These are phyloP conservation scores for Siniperca obscura DNA, from an alignment of 2,797 vertebrate genomes.

Conservation along the genomic window DNA sequence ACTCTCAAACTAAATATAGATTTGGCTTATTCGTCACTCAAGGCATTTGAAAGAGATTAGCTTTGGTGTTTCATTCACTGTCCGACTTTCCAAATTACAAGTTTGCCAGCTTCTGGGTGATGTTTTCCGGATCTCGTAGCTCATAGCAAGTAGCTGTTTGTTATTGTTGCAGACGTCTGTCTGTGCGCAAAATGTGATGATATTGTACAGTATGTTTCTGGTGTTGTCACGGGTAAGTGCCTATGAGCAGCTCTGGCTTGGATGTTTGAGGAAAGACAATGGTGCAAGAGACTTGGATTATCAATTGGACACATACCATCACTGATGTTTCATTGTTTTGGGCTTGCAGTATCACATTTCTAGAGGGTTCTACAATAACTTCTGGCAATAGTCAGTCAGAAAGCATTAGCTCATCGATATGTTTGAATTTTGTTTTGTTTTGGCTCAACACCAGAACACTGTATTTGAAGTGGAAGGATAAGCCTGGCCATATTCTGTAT, in stretches of 20 bases:
- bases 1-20: conserved; percentile 70
- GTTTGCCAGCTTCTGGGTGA: conserved; percentile 35
- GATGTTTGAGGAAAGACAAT: conserved; percentile 27
- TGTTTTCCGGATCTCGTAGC: conserved; percentile 35
- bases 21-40: conserved; percentile 56
- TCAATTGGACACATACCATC: conserved; percentile 18
- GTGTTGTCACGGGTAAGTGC: background rate
- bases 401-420: background rate
- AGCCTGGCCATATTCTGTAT: background rate
- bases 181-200: conserved; percentile 9
- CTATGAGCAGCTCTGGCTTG: conserved; percentile 13
- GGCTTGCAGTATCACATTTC: conserved; percentile 3
- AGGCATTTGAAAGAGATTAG: conserved; percentile 58
- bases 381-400: conserved; percentile 8
- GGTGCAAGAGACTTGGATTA: background rate
- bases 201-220: background rate
- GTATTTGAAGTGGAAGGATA: conserved; percentile 4
- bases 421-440: conserved; percentile 10
- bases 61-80: conserved; percentile 59
- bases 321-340: conserved; percentile 14
- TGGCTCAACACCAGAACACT: conserved; percentile 10
- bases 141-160: conserved; percentile 17
- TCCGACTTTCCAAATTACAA: conserved; percentile 61
- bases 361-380: background rate
- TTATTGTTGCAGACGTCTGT: conserved; percentile 28